Base-by-base conservation (phyloP, 92 coral and sea anemone genomes). In the Porites lobata region DNA sequence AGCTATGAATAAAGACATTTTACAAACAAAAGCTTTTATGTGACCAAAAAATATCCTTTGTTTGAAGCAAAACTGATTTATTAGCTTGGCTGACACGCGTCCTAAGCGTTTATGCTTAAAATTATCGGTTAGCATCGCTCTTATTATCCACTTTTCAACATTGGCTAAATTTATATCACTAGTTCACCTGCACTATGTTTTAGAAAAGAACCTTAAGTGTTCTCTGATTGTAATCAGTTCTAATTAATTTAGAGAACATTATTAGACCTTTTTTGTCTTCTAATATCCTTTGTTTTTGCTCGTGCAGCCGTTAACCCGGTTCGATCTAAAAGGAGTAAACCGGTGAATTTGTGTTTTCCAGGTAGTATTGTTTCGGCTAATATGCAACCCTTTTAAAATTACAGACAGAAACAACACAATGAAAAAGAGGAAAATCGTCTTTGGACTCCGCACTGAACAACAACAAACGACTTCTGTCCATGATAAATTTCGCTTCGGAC, bases 11-110 rank as follows among this genome's bases (percentile, higher is more conserved):
- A 63, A 47, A 78, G 63, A 22, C 29, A 18, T 17, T 73, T 73
- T 14, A 14, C 9, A 63, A 84, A 59, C 79, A 84, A 84, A 84
- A 47, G 87, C 53, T 17, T 12, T 13, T 80, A 32, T 62, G 53
- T 32, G 74, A 47, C 47, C 21, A 63, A 47, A 54, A 61, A 74
- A 26, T 57, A 57, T 62, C 20, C 78, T 82, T 82, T 70, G 86
- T 82, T 82, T 29, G 22, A 10, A 26, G 57, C 75, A 64, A 65
- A 79, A 65, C 72, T 79, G 20, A 79, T 51, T 80, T 65, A 24
- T 32, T 80, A 13, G 50, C 50, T 65, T 80, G 13, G 21, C 15
- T 66, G 64, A 66, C 50, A 53, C 74, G 84, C 62, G 62, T 26
- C 19, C 14, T 50, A 24, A 5, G 38, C 50, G 15, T 26, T 13